Conservation (phyloP, 2,797 vertebrate genomes). For the Prunella strophiata region DNA sequence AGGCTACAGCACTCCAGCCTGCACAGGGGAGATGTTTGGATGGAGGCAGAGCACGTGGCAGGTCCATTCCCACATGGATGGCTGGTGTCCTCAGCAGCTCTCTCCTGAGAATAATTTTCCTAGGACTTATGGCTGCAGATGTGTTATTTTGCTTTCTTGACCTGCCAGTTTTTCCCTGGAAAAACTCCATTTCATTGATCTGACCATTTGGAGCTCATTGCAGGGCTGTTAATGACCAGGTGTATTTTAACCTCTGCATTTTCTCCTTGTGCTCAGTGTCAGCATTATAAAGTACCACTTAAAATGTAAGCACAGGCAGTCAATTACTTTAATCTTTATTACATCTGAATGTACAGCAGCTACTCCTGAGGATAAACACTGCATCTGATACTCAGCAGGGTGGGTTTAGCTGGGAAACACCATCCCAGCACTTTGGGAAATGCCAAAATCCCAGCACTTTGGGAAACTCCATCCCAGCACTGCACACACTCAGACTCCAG, state of each 20-base stretch:
- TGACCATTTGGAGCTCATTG: not conserved
- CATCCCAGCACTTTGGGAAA: accelerated
- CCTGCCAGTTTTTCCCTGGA: not conserved
- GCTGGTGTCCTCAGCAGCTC: not conserved
- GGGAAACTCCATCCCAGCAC: not conserved
- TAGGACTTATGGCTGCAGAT: not conserved
- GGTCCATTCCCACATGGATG: not conserved
- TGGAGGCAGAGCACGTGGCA: not conserved
- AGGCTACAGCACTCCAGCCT: not conserved
- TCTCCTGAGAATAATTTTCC: not conserved
- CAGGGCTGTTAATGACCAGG: constrained; percentile 6
- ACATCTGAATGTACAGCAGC: not conserved
- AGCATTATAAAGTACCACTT: constrained; percentile 40
- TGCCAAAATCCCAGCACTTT: not conserved
- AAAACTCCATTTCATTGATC: constrained; percentile 16
- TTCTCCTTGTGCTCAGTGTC: not conserved
- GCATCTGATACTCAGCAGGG: not conserved
- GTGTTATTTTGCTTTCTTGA: not conserved
- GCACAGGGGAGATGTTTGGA: not conserved
- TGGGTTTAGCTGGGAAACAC: not conserved
- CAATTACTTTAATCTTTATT: constrained; percentile 42
- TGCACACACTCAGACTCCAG: not conserved
- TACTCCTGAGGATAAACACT: not conserved
- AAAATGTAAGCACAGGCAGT: not conserved
- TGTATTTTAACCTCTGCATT: constrained; percentile 22